A percentile compares a stretch with the other conserved stretches of the same genome.
Evolutionary conservation across 2,113 vertebrate genomes (phyloP).

Genomic region (Shinisaurus crocodilurus): DNA sequence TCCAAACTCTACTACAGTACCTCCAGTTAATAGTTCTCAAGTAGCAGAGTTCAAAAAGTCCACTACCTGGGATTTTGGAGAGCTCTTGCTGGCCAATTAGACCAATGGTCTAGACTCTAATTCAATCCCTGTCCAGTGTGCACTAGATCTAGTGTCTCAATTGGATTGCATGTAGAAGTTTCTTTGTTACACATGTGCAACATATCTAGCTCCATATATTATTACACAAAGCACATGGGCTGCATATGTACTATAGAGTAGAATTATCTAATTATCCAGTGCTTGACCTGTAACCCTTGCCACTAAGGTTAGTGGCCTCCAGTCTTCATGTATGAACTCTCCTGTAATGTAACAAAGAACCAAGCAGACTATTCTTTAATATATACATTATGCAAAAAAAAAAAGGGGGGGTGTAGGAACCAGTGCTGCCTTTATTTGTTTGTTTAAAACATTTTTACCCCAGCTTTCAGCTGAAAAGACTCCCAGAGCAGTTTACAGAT

Average conservation of each 20-base stretch:
- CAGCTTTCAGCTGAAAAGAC: not conserved
- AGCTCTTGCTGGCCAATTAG: not conserved
- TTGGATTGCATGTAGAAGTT: not conserved
- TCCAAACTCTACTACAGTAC: not conserved
- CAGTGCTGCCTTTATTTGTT: not conserved
- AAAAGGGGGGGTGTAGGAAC: not conserved
- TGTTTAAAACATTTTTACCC: not conserved
- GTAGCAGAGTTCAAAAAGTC: not conserved
- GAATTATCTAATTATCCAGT: not conserved
- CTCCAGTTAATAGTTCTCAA: too few species aligned
- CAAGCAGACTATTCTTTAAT: constrained; percentile 16
- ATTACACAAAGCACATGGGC: not conserved
- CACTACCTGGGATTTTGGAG: not conserved
- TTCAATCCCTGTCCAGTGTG: not conserved
- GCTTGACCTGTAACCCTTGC: not conserved
- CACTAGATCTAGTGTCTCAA: not conserved
- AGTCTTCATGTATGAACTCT: not conserved
- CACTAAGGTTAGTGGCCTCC: not conserved
- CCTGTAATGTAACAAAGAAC: constrained; percentile 13
- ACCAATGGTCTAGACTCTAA: too few species aligned
- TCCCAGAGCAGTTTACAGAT: not conserved
- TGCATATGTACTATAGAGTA: not conserved
- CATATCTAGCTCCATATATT: constrained; percentile 27
- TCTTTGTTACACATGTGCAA: constrained; percentile 6
- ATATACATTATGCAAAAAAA: not conserved